Evolutionary conservation across 2,888 invertebrate species (phyloP).

Genomic region (Oasisia sp.): DNA sequence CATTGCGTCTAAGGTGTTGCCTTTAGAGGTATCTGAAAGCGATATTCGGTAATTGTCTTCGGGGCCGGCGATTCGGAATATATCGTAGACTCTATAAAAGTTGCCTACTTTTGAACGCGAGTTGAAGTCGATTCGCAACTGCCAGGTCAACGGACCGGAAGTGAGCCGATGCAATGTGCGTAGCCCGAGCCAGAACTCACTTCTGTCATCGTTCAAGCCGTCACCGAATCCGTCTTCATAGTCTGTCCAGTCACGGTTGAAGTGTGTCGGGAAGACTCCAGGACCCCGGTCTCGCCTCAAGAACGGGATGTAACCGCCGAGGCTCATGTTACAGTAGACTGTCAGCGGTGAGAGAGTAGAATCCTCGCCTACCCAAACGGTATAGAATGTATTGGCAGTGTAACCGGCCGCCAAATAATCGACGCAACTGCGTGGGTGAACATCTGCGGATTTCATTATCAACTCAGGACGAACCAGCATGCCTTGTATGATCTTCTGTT

Average conservation of each 20-base stretch:
- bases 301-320: neutral
- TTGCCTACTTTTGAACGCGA: neutral
- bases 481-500: neutral
- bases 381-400: neutral
- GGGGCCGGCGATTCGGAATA: neutral
- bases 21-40: neutral
- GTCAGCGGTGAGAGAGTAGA: neutral
- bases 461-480: neutral
- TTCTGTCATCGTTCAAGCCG: neutral
- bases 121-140: neutral
- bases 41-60: neutral
- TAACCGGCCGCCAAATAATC: neutral
- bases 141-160: neutral
- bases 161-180: neutral
- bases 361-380: neutral
- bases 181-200: neutral
- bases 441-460: neutral
- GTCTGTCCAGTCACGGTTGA: neutral
- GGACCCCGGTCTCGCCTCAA: neutral
- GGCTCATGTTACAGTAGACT: neutral
- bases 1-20: neutral
- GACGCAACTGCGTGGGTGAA: neutral
- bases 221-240: neutral
- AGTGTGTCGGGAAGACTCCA: neutral
- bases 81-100: neutral